These are phyloP conservation scores for Halcyon senegalensis DNA, from an alignment of 2,113 vertebrate genomes.

Conservation along the genomic window DNA sequence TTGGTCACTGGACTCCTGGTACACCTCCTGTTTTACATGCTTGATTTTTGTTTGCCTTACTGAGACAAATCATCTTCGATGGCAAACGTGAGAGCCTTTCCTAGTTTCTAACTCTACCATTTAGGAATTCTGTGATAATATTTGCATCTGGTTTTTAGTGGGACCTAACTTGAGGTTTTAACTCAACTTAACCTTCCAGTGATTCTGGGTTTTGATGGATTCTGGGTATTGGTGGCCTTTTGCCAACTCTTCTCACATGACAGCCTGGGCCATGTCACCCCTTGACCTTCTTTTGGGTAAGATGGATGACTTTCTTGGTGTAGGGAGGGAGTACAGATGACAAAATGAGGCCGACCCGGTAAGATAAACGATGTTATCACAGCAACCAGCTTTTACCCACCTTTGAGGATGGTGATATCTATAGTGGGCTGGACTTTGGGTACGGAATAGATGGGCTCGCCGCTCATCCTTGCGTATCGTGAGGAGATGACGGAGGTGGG, in stretches of 20 bases:
- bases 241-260: not conserved
- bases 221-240: not conserved
- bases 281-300: not conserved
- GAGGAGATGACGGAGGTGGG: not conserved
- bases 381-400: conserved; percentile 56
- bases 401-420: conserved; percentile 89
- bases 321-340: not conserved
- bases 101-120: not conserved
- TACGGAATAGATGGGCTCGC: not conserved
- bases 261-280: not conserved
- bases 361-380: no score
- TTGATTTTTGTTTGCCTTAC: not conserved
- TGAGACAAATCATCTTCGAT: not conserved
- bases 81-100: not conserved
- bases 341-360: not conserved
- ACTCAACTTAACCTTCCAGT: not conserved
- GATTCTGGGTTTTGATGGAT: not conserved
- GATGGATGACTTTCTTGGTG: not conserved
- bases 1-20: not conserved
- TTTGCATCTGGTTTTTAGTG: not conserved
- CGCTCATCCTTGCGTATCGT: not conserved
- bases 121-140: not conserved
- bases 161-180: not conserved
- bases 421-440: conserved; percentile 80
- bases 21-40: fast-evolving